Evolutionary conservation across 2,888 invertebrate species (phyloP).

Genomic region (Diploptera punctata): DNA sequence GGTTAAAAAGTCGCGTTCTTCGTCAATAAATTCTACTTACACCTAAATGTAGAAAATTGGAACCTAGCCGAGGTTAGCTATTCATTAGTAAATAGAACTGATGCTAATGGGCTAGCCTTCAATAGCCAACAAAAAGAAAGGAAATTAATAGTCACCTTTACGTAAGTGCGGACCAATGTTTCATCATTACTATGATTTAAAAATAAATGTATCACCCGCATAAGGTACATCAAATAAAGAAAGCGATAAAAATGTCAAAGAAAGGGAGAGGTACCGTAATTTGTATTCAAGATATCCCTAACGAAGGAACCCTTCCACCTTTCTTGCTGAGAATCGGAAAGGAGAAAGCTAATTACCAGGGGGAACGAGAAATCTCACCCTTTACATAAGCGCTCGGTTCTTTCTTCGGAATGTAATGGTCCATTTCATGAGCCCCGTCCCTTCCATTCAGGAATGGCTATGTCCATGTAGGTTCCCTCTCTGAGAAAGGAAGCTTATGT

Average conservation of each 20-base stretch:
- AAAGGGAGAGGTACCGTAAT: not conserved
- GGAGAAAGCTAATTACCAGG: constrained; percentile 16
- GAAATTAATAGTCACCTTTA: too few relatives aligned
- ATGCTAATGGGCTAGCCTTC: too few relatives aligned
- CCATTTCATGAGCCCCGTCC: constrained; percentile 18
- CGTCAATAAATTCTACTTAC: too few relatives aligned
- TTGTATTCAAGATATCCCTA: constrained; percentile 12
- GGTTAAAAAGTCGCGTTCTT: too few relatives aligned
- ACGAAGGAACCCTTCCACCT: not conserved
- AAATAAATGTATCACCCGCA: not conserved
- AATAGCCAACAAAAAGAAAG: too few relatives aligned
- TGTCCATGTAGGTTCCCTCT: constrained; percentile 18
- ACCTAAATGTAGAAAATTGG: too few relatives aligned
- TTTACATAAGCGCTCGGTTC: constrained; percentile 7
- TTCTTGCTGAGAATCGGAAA: constrained; percentile 1
- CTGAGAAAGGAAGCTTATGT: constrained; percentile 5
- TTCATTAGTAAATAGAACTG: too few relatives aligned
- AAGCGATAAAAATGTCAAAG: not conserved
- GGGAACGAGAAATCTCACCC: not conserved
- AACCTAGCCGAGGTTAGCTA: too few relatives aligned
- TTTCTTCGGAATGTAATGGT: constrained; percentile 29
- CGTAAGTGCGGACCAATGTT: too few relatives aligned
- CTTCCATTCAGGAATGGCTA: constrained; percentile 23
- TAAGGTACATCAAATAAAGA: not conserved
- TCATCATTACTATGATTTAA: too few relatives aligned